phyloP scores from a whole-genome alignment of 2,888 invertebrate genomes.

The Dryobota labecula region DNA sequence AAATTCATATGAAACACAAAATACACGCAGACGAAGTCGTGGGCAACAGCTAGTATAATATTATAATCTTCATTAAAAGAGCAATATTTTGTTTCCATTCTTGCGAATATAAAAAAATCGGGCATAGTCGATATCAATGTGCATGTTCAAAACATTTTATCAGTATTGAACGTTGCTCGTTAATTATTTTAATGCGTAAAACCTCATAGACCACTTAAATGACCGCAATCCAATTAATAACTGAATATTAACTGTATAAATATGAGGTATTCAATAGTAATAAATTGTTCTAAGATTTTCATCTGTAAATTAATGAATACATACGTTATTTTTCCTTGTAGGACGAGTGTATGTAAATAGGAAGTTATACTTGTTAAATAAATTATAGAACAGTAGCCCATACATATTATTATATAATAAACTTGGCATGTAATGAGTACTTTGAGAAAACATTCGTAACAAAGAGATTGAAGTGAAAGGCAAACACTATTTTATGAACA shows the following conservation, averaged over 20 bases:
- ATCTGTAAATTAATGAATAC: neutral
- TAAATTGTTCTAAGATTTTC: neutral
- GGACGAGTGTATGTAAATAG: neutral
- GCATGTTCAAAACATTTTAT: conserved; percentile 15
- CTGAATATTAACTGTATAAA: neutral
- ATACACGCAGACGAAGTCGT: neutral
- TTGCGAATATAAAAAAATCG: neutral
- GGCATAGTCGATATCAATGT: neutral
- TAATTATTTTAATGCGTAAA: conserved; percentile 8
- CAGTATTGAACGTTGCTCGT: conserved; percentile 1
- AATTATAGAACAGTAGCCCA: neutral
- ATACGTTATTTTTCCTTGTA: neutral
- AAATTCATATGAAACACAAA: neutral
- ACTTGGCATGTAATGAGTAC: neutral
- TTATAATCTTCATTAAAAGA: neutral
- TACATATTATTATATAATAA: neutral
- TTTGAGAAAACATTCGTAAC: neutral
- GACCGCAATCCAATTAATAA: neutral
- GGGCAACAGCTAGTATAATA: neutral
- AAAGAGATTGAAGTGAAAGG: conserved; percentile 26
- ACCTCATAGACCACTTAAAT: conserved; percentile 6
- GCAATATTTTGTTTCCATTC: conserved; percentile 32
- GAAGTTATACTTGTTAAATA: neutral
- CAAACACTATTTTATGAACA: conserved; percentile 18
- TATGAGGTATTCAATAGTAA: neutral